Percentiles rank a stretch among this genome's conserved stretches.
phyloP scores from a whole-genome alignment of 2,797 vertebrate genomes.

The Meriones psammophilus region DNA sequence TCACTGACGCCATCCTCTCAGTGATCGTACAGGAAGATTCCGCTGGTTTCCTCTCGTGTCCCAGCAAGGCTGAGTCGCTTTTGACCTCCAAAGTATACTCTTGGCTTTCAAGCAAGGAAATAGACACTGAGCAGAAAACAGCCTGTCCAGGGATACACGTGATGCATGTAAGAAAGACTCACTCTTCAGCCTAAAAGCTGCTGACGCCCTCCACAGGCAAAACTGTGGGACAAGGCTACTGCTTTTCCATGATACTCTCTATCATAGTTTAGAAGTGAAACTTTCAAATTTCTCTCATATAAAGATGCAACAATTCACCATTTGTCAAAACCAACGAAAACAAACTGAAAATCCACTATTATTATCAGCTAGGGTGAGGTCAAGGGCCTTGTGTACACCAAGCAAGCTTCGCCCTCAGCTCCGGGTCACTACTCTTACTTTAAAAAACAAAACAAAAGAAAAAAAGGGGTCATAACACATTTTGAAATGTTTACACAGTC shows the following conservation, averaged over 20 bases:
- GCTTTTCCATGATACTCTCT: neutral
- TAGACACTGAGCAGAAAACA: neutral
- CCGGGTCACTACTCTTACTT: neutral
- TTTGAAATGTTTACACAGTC: neutral
- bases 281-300: neutral
- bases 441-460: neutral
- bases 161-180: neutral
- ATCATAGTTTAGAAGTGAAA: neutral
- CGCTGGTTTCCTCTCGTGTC: neutral
- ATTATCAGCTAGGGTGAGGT: neutral
- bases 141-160: neutral
- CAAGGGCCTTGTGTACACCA: neutral
- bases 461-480: neutral
- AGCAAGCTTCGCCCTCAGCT: neutral
- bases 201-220: neutral
- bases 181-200: neutral
- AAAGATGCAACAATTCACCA: neutral
- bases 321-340: constrained; percentile 45
- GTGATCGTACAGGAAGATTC: neutral
- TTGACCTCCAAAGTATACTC: neutral
- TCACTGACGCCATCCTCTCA: neutral
- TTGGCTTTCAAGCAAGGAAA: neutral
- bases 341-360: neutral
- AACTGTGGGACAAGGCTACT: neutral
- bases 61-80: neutral